These are phyloP conservation scores for Chaetodon trifascialis DNA, from an alignment of 2,113 vertebrate species.

Conservation along the genomic window DNA sequence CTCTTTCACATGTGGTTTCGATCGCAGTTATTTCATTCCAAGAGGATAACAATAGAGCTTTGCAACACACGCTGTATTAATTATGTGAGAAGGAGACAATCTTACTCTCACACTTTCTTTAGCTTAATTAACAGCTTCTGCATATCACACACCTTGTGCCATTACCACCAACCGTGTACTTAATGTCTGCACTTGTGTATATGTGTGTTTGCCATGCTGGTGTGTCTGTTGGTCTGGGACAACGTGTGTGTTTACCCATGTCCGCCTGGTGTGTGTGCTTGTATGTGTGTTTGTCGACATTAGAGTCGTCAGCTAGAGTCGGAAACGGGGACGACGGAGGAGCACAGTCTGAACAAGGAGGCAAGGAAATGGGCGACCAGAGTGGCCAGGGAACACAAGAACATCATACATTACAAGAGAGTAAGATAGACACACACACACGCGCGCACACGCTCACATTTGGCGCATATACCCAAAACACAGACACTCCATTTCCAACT, in stretches of 20 bases:
- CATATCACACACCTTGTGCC: constrained; percentile 42
- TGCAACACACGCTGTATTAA: constrained; percentile 49
- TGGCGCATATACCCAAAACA: not conserved
- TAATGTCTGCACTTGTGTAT: constrained; percentile 24
- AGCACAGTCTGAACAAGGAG: constrained; percentile 99
- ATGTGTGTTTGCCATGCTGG: constrained; percentile 18
- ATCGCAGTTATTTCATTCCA: constrained; percentile 41
- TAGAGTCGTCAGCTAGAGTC: constrained; percentile 97
- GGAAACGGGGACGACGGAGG: constrained; percentile 94
- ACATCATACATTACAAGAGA: constrained; percentile 93
- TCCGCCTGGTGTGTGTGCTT: constrained; percentile 16
- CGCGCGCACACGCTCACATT: not conserved
- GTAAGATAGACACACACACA: constrained; percentile 77
- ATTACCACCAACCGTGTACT: constrained; percentile 33
- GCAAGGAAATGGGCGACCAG: constrained; percentile 97
- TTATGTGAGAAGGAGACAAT: constrained; percentile 50
- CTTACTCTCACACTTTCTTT: constrained; percentile 43
- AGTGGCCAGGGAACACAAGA: constrained; percentile 96
- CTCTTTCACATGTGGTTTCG: constrained; percentile 56
- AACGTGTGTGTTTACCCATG: constrained; percentile 22
- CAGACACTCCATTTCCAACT: not conserved
- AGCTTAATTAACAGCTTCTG: constrained; percentile 63
- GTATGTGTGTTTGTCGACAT: constrained; percentile 25
- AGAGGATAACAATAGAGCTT: constrained; percentile 47
- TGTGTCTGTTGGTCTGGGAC: constrained; percentile 22